These are phyloP conservation scores for Prunella himalayana DNA, from an alignment of 2,113 vertebrate genomes.

Conservation along the genomic window DNA sequence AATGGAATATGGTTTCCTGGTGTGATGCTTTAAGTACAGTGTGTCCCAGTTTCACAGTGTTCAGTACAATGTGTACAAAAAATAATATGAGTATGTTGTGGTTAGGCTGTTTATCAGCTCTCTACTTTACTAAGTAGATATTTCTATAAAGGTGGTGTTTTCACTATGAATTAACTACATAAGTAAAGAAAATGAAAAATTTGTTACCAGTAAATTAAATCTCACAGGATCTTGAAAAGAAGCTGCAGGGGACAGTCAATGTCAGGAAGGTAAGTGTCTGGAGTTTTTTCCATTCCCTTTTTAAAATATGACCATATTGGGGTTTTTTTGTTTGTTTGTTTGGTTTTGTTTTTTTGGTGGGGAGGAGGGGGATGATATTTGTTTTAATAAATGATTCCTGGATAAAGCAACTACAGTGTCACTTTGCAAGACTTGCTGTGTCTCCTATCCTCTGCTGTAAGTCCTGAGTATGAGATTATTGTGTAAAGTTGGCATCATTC, in stretches of 20 bases:
- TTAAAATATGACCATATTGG: neutral
- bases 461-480: neutral
- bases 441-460: neutral
- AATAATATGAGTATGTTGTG: neutral
- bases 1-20: conserved; percentile 22
- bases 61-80: conserved; percentile 10
- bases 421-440: neutral
- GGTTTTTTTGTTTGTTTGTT: too few species aligned
- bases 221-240: neutral
- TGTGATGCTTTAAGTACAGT: conserved; percentile 23
- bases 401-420: neutral
- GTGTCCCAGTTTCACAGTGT: conserved; percentile 45
- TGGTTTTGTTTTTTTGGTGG: too few species aligned
- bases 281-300: neutral
- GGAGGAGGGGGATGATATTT: rapidly evolving
- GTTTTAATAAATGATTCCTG: neutral
- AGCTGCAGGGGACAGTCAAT: neutral
- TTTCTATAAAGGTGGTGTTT: neutral
- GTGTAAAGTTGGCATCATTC: neutral
- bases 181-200: neutral
- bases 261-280: neutral
- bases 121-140: neutral
- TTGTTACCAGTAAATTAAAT: neutral
- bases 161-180: neutral
- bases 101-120: conserved; percentile 11